Conservation (phyloP, 2,888 invertebrate species). For the Dynastes hyllus region DNA sequence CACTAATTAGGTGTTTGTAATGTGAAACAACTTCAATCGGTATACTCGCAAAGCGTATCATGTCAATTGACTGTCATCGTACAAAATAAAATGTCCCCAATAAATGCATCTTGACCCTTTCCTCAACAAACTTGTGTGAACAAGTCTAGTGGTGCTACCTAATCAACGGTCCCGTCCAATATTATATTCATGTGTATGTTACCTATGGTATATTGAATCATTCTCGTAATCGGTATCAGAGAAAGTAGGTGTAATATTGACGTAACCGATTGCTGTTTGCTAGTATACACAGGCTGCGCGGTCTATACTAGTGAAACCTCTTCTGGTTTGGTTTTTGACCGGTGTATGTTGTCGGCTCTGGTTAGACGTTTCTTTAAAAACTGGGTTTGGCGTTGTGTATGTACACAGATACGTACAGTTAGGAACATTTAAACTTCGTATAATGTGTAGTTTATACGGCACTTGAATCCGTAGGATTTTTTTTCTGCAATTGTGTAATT, state of each 20-base stretch:
- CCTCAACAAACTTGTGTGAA: not conserved
- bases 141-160: slow-evolving; percentile 24
- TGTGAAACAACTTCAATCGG: not conserved
- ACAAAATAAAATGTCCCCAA: slow-evolving; percentile 25
- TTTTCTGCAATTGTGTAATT: too few relatives aligned
- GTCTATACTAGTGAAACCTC: slow-evolving; percentile 46
- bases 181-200: not conserved
- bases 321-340: slow-evolving; percentile 14
- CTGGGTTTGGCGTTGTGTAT: slow-evolving; percentile 16
- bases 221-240: slow-evolving; percentile 54
- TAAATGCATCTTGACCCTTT: slow-evolving; percentile 31
- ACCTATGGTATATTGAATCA: slow-evolving; percentile 20
- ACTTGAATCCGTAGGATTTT: too few relatives aligned
- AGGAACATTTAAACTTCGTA: not conserved
- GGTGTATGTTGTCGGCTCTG: not conserved
- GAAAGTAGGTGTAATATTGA: slow-evolving; percentile 61
- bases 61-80: not conserved
- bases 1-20: not conserved
- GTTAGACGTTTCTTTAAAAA: slow-evolving; percentile 4
- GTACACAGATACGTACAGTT: not conserved
- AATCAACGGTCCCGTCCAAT: slow-evolving; percentile 13
- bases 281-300: slow-evolving; percentile 34
- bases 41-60: not conserved
- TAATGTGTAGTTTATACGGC: not conserved
- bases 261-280: slow-evolving; percentile 55